Evolutionary conservation across 1,140 invertebrate genomes (phyloP), one percentile per base, ranked within the genome.

Genomic region (Agraylea sexmaculata): DNA sequence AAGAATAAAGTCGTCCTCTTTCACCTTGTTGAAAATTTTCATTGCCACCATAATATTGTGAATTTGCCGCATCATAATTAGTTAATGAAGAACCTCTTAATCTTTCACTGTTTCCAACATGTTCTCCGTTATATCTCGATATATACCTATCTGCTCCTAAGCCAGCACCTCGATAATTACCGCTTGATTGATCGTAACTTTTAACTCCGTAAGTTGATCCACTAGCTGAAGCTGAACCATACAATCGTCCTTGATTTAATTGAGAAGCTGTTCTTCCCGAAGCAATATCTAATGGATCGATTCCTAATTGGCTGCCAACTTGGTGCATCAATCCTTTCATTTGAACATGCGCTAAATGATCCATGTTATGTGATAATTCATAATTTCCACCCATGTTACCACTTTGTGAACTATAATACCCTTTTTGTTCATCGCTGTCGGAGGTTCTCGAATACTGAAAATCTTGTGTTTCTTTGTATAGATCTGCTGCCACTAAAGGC

Each of bases 341-440:
- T 47, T 68, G 64, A 29, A 57, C 47, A 37, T 64, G 60, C 10
- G 63, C 65, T 35, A 60, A 38, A 1, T 40, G 40, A 45, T 68
- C 65, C 65, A 68, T 68, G 45, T 68, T 68, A 39, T 66, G 63
- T 6, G 65, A 59, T 13, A 51, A 49, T 51, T 68, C 63, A 28
- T 56, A 68, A 42, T 68, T 68, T 1, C 65, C 65, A 12, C 62
- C 63, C 61, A 66, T 64, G 37, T 68, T 68, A 1, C 65, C 65
- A 43, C 60, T 57, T 40, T 66, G 62, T 17, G 63, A 57, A 4
- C 56, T 62, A 41, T 66, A 68, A 25, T 42, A 66, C 11, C 64
- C 64, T 11, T 61, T 56, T 46, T 64, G 64, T 7, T 30, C 50
- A 22, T 61, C 64, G 33, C 64, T 62, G 1, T 57, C 49, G 10